phyloP scores from a whole-genome alignment of 2,797 vertebrate genomes.

The Anabas testudineus region DNA sequence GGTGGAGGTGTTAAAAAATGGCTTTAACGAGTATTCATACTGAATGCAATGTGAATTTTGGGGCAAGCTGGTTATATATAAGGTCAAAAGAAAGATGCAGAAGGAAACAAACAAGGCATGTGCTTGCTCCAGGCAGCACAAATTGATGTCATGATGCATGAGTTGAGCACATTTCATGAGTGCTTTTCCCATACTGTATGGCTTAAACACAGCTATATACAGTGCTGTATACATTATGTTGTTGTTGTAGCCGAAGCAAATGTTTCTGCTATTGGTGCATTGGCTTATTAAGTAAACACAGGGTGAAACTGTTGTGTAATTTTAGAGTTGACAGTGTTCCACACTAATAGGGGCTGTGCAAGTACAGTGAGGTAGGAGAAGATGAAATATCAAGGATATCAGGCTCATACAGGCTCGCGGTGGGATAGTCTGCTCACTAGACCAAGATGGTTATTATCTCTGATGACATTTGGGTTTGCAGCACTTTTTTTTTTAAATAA shows the following conservation, averaged over 20 bases:
- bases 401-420: neutral
- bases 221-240: neutral
- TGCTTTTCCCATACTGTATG: neutral
- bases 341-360: neutral
- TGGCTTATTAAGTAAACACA: neutral
- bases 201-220: conserved; percentile 11
- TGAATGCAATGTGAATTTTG: conserved; percentile 20
- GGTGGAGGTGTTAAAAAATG: neutral
- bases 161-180: too few species aligned
- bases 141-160: neutral
- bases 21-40: conserved; percentile 20
- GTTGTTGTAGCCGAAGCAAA: conserved; percentile 6
- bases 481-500: neutral
- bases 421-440: neutral
- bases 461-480: neutral
- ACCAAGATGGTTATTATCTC: neutral
- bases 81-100: conserved; percentile 14
- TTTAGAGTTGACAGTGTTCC: neutral
- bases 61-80: conserved; percentile 4
- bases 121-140: conserved; percentile 20
- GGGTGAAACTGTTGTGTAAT: neutral
- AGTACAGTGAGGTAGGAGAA: neutral
- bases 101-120: too few species aligned
- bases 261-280: neutral
- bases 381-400: neutral